phyloP scores from a whole-genome alignment of 1,140 invertebrate species.

The Pogonus chalceus region DNA sequence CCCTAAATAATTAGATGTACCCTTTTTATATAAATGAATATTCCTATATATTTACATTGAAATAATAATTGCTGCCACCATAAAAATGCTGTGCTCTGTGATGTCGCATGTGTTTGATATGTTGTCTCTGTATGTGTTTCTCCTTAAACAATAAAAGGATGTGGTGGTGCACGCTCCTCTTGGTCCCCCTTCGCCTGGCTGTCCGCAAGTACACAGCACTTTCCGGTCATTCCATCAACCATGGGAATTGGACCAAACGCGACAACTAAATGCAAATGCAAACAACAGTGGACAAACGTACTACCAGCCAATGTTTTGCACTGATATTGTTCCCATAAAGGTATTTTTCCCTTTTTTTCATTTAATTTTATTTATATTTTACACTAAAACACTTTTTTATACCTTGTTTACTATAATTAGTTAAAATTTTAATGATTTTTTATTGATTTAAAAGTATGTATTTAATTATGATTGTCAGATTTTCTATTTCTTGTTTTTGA shows the following conservation, averaged over 20 bases:
- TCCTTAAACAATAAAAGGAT: too few relatives aligned
- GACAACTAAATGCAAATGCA: slow-evolving; percentile 33
- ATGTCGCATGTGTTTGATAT: not conserved
- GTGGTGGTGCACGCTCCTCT: slow-evolving; percentile 35
- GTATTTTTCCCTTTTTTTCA: slow-evolving; percentile 45
- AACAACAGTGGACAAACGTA: slow-evolving; percentile 27
- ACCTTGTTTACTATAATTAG: too few relatives aligned
- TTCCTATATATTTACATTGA: too few relatives aligned
- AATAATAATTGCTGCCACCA: too few relatives aligned
- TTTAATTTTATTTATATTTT: slow-evolving; percentile 26
- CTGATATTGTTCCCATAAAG: slow-evolving; percentile 60
- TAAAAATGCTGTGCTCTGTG: not conserved
- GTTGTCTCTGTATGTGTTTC: not conserved
- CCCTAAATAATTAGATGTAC: too few relatives aligned
- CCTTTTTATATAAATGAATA: too few relatives aligned
- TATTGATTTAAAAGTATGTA: too few relatives aligned
- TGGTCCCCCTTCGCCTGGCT: slow-evolving; percentile 31
- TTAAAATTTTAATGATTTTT: too few relatives aligned
- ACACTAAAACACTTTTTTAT: slow-evolving; percentile 10
- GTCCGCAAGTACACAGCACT: slow-evolving; percentile 37
- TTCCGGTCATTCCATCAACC: slow-evolving; percentile 45
- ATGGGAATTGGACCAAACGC: slow-evolving; percentile 43
- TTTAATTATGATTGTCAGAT: too few relatives aligned
- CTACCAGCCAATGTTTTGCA: slow-evolving; percentile 40
- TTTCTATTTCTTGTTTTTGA: too few relatives aligned